These are phyloP conservation scores for Tarsius wallacei DNA, from an alignment of 2,797 vertebrate species.

Conservation along the genomic window DNA sequence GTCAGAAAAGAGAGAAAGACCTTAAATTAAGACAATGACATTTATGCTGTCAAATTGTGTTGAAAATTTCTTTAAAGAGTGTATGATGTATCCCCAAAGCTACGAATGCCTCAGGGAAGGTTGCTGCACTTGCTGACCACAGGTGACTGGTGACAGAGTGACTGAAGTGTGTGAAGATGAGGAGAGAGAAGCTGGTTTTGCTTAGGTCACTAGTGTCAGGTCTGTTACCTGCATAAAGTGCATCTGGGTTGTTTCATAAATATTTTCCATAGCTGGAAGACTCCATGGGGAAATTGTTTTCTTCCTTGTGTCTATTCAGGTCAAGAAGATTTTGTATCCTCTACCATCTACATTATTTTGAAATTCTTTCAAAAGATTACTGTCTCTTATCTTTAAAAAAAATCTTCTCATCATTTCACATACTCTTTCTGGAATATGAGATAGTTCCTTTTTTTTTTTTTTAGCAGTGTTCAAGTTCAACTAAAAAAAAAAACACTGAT, in stretches of 20 bases:
- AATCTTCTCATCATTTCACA: conserved; percentile 34
- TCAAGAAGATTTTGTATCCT: conserved; percentile 34
- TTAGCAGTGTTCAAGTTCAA: conserved; percentile 61
- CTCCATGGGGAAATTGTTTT: background rate
- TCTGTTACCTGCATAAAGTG: background rate
- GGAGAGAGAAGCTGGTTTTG: background rate
- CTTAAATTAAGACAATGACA: background rate
- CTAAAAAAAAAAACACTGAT: conserved; percentile 19
- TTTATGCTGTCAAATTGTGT: background rate
- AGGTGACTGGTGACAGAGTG: background rate
- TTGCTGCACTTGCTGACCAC: background rate
- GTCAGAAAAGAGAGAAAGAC: background rate
- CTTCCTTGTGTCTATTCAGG: background rate
- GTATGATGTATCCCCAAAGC: background rate
- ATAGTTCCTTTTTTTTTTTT: conserved; percentile 23
- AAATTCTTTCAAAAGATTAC: conserved; percentile 66
- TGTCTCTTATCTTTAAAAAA: background rate
- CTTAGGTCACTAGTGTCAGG: background rate
- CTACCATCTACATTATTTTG: conserved; percentile 46
- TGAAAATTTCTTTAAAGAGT: background rate
- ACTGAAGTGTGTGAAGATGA: background rate
- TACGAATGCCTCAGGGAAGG: background rate
- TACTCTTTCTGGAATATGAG: conserved; percentile 54
- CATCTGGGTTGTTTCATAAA: background rate
- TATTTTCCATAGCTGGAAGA: background rate